phyloP scores from a whole-genome alignment of 2,797 vertebrate species.

The Pangasius macronema region DNA sequence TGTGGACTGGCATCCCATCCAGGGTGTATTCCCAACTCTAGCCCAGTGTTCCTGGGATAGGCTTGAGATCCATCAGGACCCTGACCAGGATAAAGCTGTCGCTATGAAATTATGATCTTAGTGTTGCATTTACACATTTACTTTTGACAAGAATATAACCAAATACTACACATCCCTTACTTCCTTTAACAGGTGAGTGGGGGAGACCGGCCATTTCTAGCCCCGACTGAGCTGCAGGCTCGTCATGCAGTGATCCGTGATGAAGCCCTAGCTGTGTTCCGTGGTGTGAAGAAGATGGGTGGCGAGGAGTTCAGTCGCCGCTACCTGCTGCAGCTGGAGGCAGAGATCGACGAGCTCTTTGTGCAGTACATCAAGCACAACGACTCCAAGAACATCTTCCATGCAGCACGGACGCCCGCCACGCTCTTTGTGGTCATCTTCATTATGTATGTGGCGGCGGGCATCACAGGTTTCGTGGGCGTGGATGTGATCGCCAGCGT shows the following conservation, averaged over 20 bases:
- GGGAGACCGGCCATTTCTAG: conserved; percentile 93
- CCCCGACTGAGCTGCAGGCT: conserved; percentile 89
- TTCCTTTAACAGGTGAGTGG: conserved; percentile 83
- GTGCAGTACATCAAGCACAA: conserved; percentile 99
- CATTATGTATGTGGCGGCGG: conserved; percentile 93
- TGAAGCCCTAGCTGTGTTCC: conserved; percentile 89
- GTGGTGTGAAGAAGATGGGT: conserved; percentile 97
- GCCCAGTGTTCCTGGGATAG: neutral
- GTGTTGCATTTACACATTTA: neutral
- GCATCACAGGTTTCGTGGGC: conserved; percentile 94
- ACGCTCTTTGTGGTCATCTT: conserved; percentile 99
- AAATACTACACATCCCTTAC: neutral
- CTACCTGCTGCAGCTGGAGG: conserved; percentile 94
- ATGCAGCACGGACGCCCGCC: conserved; percentile 94
- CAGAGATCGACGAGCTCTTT: conserved; percentile 93
- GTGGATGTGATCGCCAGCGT: conserved; percentile 97
- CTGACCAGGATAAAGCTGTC: neutral
- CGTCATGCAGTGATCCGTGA: conserved; percentile 84
- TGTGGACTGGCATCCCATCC: neutral
- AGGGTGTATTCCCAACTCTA: neutral
- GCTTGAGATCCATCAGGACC: neutral
- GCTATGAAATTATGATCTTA: neutral
- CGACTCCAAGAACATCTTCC: conserved; percentile 99
- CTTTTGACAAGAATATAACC: neutral
- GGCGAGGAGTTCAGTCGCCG: conserved; percentile 98